Base-by-base conservation (phyloP, 2,113 vertebrate genomes). In the Procavia capensis region DNA sequence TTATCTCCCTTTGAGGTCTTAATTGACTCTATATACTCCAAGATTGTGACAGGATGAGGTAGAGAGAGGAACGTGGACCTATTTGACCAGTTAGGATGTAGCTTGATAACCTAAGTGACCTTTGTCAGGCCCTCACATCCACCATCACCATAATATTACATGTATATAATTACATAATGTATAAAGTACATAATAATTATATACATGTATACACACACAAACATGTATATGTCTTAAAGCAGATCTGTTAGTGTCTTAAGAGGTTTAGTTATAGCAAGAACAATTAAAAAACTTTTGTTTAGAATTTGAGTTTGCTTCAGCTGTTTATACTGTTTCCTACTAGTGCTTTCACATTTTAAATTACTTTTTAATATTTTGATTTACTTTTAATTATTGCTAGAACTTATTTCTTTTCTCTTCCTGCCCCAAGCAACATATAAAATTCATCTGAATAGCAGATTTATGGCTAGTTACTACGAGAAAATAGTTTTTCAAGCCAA, bases 401-500 rank as follows among this genome's bases (percentile, higher is more conserved):
- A 41, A 68, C 8, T 64, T 95, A 8, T 61, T 64, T 83, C 74
- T 13, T 47, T 83, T 83, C 20, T 39, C 24, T 76, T 10, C 8
- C 36, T 95, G 25, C 9, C 24, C 45, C n/a, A 91, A 75, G 41
- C 36, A 90, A 59, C 82, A 70, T 78, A 25, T 14, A 10, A 87
- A 24, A 61, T 79, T 45, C 25, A 64, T 47, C 22, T 75, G 54
- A 96, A 74, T 93, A 47, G 27, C 39, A 88, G 89, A 10, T 86
- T 70, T 88, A 88, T 61, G 43, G 7, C 86, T 10, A 87, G 41
- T 86, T 87, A 47, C 36, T 85, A 64, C 47, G 76, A 54, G 59
- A 90, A 85, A 91, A 72, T 3, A 36, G 16, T 74, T 79, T 96
- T 72, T 87, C 43, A 61, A 91, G 50, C 27, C 85, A 91, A 97